These are phyloP conservation scores for Brachycybe producta DNA, from an alignment of 2,888 invertebrate genomes.

Conservation along the genomic window DNA sequence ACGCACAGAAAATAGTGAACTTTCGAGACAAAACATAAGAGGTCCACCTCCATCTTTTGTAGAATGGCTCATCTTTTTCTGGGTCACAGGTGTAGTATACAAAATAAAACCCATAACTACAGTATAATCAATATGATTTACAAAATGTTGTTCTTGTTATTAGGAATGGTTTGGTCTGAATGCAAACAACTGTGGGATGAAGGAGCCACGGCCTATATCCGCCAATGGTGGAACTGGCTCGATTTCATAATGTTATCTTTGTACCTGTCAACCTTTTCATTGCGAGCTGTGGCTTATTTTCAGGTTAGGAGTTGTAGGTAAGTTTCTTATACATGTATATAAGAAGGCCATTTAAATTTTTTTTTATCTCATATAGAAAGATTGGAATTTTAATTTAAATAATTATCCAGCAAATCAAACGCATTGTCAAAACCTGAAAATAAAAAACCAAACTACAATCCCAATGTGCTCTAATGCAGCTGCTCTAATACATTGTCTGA, in stretches of 20 bases:
- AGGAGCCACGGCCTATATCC: slow-evolving; percentile 39
- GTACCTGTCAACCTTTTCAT: slow-evolving; percentile 41
- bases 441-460: neutral
- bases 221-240: slow-evolving; percentile 46
- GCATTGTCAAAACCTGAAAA: no score
- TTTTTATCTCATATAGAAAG: neutral
- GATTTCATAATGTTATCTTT: slow-evolving; percentile 45
- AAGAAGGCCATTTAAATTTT: neutral
- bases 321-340: neutral
- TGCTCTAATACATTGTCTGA: neutral
- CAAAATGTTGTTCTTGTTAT: slow-evolving; percentile 6
- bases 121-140: neutral
- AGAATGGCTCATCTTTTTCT: slow-evolving; percentile 40
- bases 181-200: slow-evolving; percentile 46
- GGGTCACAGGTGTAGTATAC: slow-evolving; percentile 37
- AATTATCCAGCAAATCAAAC: neutral
- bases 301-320: slow-evolving; percentile 22
- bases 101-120: neutral
- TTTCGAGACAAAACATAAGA: slow-evolving; percentile 30
- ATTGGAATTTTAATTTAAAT: neutral
- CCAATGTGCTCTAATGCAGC: neutral
- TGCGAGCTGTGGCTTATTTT: slow-evolving; percentile 36
- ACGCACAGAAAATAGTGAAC: slow-evolving; percentile 27
- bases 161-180: slow-evolving; percentile 43
- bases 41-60: slow-evolving; percentile 40